These are phyloP conservation scores for Pachyrhynchus sulphureomaculatus DNA, from an alignment of 1,140 invertebrate genomes.

Conservation along the genomic window DNA sequence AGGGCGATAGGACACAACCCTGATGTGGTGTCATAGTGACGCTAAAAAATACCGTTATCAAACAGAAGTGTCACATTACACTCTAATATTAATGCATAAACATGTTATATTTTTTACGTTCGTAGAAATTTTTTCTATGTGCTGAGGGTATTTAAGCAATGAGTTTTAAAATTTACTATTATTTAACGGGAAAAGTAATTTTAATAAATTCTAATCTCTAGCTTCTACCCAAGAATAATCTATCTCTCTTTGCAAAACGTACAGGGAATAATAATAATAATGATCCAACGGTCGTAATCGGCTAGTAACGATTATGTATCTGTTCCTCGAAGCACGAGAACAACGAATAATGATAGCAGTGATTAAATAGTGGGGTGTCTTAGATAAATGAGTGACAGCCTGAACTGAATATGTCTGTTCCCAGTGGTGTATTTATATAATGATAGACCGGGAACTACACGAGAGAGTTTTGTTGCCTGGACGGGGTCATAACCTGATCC, in stretches of 20 bases:
- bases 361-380: constrained; percentile 48
- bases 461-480: constrained; percentile 36
- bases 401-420: constrained; percentile 41
- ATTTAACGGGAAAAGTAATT: too few relatives aligned
- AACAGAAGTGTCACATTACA: too few relatives aligned
- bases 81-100: too few relatives aligned
- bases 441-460: constrained; percentile 48
- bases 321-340: constrained; percentile 36
- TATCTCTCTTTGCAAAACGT: constrained; percentile 8
- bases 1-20: too few relatives aligned
- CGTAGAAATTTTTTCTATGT: too few relatives aligned
- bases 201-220: too few relatives aligned
- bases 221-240: neutral
- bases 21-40: too few relatives aligned
- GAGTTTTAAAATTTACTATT: too few relatives aligned
- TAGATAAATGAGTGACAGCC: constrained; percentile 51
- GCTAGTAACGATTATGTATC: constrained; percentile 41
- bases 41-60: too few relatives aligned
- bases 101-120: too few relatives aligned
- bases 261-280: constrained; percentile 39
- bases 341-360: constrained; percentile 45
- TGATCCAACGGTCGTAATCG: constrained; percentile 33
- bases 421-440: constrained; percentile 52
- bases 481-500: constrained; percentile 50
- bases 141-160: too few relatives aligned